Evolutionary conservation across 2,113 vertebrate species (phyloP), one percentile per base, ranked within the genome.

Genomic region (Anas platyrhynchos): DNA sequence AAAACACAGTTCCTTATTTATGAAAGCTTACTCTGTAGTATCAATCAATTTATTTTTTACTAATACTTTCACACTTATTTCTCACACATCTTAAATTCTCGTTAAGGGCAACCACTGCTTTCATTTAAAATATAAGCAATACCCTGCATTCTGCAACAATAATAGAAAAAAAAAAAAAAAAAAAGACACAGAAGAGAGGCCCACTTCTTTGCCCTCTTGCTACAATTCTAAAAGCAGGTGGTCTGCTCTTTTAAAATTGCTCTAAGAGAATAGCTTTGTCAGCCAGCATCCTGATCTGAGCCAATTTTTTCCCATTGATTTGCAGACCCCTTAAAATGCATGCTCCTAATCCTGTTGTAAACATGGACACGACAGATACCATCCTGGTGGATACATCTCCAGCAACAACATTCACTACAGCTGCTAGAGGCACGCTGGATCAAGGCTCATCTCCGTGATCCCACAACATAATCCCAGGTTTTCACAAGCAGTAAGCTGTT

Each of bases 281-380:
- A 96, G 94, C 46, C 92, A 96, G 87, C 38, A 17, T 91, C 61
- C 86, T 72, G 90, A 89, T 84, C 63, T 2, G 6, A 92, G 91
- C 94, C 90, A 97, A 86, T 94, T 94, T 96, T 96, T 95, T 91
- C 91, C 92, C 92, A 86, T 8, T 96, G 93, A 96, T 93, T 79
- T 95, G 84, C 80, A 96, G 91, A 93, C 73, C 93, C 81, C 78
- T 94, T 58, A 48, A 62, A 90, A 83, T 25, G 78, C 48, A 66
- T 80, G 67, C 72, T 93, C 71, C 61, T 83, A 71, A 83, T 81
- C 52, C 93, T 67, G 59, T 65, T 79, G 82, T 96, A 95, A 95
- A 76, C 54, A 85, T 0, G 21, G 74, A 63, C 43, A 56, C 21
- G 63, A 88, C 36, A 80, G 91, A 91, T 38, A 65, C 27, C 29